phyloP scores from a whole-genome alignment of 2,888 invertebrate species.

The Lymantria dispar region DNA sequence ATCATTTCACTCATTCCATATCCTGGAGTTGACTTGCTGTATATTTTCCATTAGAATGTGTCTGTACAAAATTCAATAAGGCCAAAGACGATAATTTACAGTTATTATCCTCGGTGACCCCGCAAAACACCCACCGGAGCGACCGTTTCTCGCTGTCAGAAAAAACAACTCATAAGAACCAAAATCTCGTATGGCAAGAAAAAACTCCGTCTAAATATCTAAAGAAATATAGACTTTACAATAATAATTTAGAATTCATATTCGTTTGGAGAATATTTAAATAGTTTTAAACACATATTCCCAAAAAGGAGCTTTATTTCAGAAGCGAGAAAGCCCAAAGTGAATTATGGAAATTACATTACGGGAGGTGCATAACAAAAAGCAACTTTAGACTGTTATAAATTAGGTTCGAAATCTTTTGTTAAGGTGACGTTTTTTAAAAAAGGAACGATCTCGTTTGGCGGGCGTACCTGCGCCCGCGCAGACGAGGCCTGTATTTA shows the following conservation, averaged over 20 bases:
- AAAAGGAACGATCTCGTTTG: conserved; percentile 79
- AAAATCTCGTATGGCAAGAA: conserved; percentile 76
- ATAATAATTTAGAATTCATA: conserved; percentile 35
- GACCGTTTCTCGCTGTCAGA: conserved; percentile 67
- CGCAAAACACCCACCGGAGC: conserved; percentile 79
- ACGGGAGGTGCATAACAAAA: conserved; percentile 30
- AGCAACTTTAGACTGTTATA: conserved; percentile 30
- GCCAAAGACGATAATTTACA: conserved; percentile 78
- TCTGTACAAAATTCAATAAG: conserved; percentile 76
- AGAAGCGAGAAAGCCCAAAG: conserved; percentile 78
- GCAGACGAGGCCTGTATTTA: conserved; percentile 79
- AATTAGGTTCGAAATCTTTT: conserved; percentile 43
- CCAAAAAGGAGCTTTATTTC: conserved; percentile 79
- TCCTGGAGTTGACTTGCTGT: not conserved
- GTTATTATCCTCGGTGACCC: conserved; percentile 81
- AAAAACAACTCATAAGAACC: conserved; percentile 70
- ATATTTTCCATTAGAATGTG: conserved; percentile 66
- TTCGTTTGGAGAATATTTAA: conserved; percentile 19
- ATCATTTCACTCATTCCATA: not conserved
- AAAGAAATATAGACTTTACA: conserved; percentile 46
- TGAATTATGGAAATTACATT: conserved; percentile 70
- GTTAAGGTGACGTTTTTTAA: conserved; percentile 44
- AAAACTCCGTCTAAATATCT: conserved; percentile 43
- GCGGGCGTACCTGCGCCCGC: conserved; percentile 79
- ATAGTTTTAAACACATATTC: conserved; percentile 48